Conservation (phyloP, 2,797 vertebrate species). For the Clamator glandarius region DNA sequence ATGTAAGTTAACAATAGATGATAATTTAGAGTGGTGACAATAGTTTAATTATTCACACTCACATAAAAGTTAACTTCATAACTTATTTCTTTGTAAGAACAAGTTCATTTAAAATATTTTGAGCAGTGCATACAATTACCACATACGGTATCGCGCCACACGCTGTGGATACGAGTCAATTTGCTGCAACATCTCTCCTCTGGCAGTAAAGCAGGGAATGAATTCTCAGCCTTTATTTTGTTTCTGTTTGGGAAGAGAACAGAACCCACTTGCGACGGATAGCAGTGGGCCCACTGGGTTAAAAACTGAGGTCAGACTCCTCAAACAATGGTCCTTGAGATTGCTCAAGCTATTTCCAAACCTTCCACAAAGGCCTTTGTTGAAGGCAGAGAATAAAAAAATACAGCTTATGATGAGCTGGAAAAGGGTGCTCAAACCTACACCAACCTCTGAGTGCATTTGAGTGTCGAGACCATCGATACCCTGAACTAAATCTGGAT, state of each 20-base stretch:
- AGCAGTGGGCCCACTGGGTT: neutral
- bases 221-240: neutral
- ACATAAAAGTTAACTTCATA: conserved; percentile 82
- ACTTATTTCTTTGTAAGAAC: conserved; percentile 80
- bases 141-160: conserved; percentile 60
- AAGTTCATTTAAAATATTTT: conserved; percentile 83
- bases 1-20: conserved; percentile 84
- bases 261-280: neutral
- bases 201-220: conserved; percentile 12
- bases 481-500: neutral
- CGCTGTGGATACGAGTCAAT: conserved; percentile 70
- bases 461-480: neutral
- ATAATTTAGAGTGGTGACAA: conserved; percentile 85
- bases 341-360: conserved; percentile 25
- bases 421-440: conserved; percentile 8
- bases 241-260: neutral
- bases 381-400: conserved; percentile 15
- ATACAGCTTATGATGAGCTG: neutral
- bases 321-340: neutral
- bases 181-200: conserved; percentile 42
- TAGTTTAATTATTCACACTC: conserved; percentile 84
- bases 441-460: neutral
- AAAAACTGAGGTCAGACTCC: neutral
- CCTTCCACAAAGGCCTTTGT: neutral
- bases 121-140: conserved; percentile 73